Base-by-base conservation (phyloP, 2,888 invertebrate genomes). In the Dichetophora obliterata region DNA sequence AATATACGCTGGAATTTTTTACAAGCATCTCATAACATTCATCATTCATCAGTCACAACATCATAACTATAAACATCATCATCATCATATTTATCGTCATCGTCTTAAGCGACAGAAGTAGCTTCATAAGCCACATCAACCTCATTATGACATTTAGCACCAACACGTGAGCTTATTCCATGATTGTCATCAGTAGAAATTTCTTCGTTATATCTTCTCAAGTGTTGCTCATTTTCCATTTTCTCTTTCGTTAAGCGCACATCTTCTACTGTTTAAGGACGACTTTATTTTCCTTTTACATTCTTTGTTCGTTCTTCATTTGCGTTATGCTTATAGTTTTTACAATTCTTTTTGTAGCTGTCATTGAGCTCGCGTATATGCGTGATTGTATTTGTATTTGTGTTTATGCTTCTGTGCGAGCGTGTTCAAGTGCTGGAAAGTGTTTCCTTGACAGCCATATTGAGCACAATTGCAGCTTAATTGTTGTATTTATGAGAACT, bases 381-480 rank as follows among this genome's bases (percentile, higher is more conserved):
- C 31, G 66, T 65, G 31, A 9, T 24, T 43, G 61, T 68, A 48
- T 50, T 3, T 37, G 19, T 61, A 34, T 75, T 37, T 43, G 31
- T 52, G 37, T 8, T 37, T 37, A 27, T 63, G 22, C 24, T 66
- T 70, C 54, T 74, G 63, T 74, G 66, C 66, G 70, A 73, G 73
- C 71, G 68, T 72, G 75, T 78, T 48, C 75, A 68, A 77, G 77
- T 69, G 69, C 65, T 75, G 75, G 48, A 72, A 69, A 77, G 77
- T 74, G 74, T 70, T 77, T 77, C 77, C 77, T 76, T 76, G 75
- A 77, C 77, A 77, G 66, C 72, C 66, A 16, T 59, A 78, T 75
- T 79, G 75, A 78, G 76, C 57, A 75, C 77, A 78, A 79, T 76
- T 50, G 65, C 75, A 68, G 76, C 77, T 76, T 77, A 79, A 79